Conservation (phyloP, 2,888 invertebrate species). For the Thymelicus lineola region DNA sequence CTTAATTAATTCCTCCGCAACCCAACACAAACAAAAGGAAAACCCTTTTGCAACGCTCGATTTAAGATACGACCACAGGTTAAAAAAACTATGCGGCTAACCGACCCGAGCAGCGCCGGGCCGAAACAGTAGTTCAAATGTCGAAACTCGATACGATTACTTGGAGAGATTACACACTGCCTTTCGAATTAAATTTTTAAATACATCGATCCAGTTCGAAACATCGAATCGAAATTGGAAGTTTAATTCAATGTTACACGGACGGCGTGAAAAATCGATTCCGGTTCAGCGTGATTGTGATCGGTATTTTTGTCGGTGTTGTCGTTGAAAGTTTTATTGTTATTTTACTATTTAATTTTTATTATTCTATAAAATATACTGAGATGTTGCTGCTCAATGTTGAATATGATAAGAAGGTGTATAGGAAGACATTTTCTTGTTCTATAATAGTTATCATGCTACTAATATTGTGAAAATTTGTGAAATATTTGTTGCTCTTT, state of each 20-base stretch:
- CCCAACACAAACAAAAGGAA: constrained; percentile 45
- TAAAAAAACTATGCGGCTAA: constrained; percentile 36
- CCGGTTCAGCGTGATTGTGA: constrained; percentile 7
- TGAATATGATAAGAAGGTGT: too few relatives aligned
- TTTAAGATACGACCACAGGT: constrained; percentile 46
- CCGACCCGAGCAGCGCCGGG: constrained; percentile 55
- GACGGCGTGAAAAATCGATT: constrained; percentile 8
- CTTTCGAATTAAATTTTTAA: constrained; percentile 39
- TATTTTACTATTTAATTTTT: too few relatives aligned
- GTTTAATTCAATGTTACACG: not conserved
- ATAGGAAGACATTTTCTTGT: too few relatives aligned
- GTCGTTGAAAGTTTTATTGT: too few relatives aligned
- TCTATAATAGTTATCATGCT: too few relatives aligned
- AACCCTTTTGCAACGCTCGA: constrained; percentile 48
- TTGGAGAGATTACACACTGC: constrained; percentile 65
- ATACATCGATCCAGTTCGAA: constrained; percentile 31
- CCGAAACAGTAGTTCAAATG: constrained; percentile 72
- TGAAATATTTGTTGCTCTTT: too few relatives aligned
- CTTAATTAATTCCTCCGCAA: constrained; percentile 69
- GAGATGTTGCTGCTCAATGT: too few relatives aligned
- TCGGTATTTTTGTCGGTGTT: not conserved
- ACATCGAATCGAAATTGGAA: constrained; percentile 6
- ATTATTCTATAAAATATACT: too few relatives aligned
- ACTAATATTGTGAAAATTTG: too few relatives aligned
- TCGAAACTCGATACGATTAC: constrained; percentile 71